phyloP scores from a whole-genome alignment of 1,140 invertebrate genomes.

The Zaprionus lachaisei region DNA sequence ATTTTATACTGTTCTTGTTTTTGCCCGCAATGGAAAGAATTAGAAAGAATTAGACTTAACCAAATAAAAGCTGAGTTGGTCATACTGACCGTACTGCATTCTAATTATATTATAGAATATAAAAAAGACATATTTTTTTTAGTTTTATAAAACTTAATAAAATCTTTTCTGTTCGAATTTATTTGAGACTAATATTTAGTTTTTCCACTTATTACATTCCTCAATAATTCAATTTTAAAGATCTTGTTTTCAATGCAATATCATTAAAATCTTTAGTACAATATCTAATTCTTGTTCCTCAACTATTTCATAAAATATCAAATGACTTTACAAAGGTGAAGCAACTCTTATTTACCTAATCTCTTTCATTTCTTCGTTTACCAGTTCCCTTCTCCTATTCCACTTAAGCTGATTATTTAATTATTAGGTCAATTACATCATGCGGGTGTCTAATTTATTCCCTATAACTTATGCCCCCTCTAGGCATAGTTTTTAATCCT shows the following conservation, averaged over 20 bases:
- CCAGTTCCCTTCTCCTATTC: background rate
- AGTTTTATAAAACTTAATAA: too few relatives aligned
- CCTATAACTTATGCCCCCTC: background rate
- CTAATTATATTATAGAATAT: too few relatives aligned
- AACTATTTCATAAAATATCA: background rate
- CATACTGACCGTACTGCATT: too few relatives aligned
- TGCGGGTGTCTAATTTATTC: slow-evolving; percentile 2
- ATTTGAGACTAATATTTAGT: too few relatives aligned
- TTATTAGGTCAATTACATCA: slow-evolving; percentile 6
- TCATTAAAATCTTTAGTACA: background rate
- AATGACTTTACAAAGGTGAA: background rate
- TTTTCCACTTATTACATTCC: too few relatives aligned
- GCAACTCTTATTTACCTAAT: background rate
- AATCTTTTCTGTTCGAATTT: too few relatives aligned
- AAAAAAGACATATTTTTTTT: too few relatives aligned
- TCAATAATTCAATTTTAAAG: background rate
- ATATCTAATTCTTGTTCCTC: background rate
- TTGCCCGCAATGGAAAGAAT: too few relatives aligned
- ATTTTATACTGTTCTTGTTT: too few relatives aligned
- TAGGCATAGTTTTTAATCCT: background rate
- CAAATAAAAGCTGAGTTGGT: too few relatives aligned
- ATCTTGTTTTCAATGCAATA: background rate
- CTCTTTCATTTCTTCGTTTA: background rate
- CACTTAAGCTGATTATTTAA: slow-evolving; percentile 8
- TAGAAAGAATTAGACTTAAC: too few relatives aligned